Evolutionary conservation across 2,113 vertebrate genomes (phyloP), one percentile per base, ranked within the genome.

Genomic region (Fulmarus glacialis): DNA sequence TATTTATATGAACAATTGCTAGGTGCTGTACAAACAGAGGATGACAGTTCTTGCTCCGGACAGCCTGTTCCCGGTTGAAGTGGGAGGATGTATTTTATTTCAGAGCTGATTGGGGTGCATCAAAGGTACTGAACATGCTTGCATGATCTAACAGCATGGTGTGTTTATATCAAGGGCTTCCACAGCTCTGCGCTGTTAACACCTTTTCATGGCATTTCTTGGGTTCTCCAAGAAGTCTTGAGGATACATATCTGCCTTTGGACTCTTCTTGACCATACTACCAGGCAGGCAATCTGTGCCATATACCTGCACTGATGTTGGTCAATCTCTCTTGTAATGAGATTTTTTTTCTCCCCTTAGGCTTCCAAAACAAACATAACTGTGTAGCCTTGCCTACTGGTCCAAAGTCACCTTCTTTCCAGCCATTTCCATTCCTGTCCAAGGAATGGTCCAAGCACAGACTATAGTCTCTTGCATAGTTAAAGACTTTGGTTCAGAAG

Each of bases 231-330:
- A 21, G 15, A 56, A 72, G 47, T 36, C 14, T 77, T 47, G 26
- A 70, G 18, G 34, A 27, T 40, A 27, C 3, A 2, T 7, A 55
- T 30, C 45, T 60, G 36, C 12, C 24, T 22, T 73, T 40, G 29
- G 17, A 12, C 40, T 60, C 24, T 47, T 72, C 24, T n/a, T 4
- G 11, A 27, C 42, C 0, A 0, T 58, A 8, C 29, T 34, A 20
- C 40, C 11, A 10, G 0, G 1, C 18, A 36, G 55, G 32, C 15
- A 40, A 6, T 68, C 12, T 30, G 32, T 67, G 64, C 45, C 26
- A 2, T 30, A 9, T 19, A 38, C 32, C 32, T 52, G 12, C 15
- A 5, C 10, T 63, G 24, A 11, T 15, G 29, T 34, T 22, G 17
- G 5, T 32, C 36, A 24, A 0, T 15, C n/a, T 59, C 14, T 55